A percentile compares a stretch with the other conserved stretches of the same genome.
These are phyloP conservation scores for Gobiocypris rarus DNA, from an alignment of 2,113 vertebrate genomes.

Conservation along the genomic window DNA sequence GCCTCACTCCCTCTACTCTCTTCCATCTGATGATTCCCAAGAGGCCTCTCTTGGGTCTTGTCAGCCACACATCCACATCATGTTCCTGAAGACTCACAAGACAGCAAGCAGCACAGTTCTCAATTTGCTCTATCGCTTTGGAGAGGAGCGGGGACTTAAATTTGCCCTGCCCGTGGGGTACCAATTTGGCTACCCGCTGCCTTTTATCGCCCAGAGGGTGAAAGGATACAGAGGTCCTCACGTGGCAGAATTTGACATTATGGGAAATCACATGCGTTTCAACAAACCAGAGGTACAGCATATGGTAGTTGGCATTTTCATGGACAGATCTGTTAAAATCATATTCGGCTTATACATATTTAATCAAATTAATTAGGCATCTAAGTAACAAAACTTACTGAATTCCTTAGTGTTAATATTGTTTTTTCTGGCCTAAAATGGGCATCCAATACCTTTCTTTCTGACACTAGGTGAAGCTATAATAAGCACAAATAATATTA, in stretches of 20 bases:
- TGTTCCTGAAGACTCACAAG: constrained; percentile 95
- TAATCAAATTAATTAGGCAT: neutral
- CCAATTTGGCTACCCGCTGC: constrained; percentile 88
- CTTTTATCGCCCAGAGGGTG: constrained; percentile 84
- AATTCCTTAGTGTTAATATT: neutral
- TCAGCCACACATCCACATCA: constrained; percentile 78
- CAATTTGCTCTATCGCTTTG: constrained; percentile 89
- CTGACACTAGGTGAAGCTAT: neutral
- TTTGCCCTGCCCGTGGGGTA: constrained; percentile 88
- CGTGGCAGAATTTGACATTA: constrained; percentile 80
- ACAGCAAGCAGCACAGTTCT: constrained; percentile 92
- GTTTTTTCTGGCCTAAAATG: neutral
- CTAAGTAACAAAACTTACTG: neutral
- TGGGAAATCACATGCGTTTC: constrained; percentile 93
- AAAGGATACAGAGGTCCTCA: constrained; percentile 80
- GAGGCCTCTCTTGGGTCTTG: constrained; percentile 76
- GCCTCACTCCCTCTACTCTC: constrained; percentile 65
- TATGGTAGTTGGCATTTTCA: neutral
- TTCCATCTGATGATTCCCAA: constrained; percentile 64
- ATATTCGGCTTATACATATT: neutral
- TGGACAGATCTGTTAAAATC: neutral
- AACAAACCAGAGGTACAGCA: constrained; percentile 81
- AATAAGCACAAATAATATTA: neutral
- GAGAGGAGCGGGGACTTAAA: constrained; percentile 77
- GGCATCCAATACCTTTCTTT: neutral